Percentiles rank a stretch among this genome's conserved stretches.
These are phyloP conservation scores for Phalacrocorax pelagicus DNA, from an alignment of 2,113 vertebrate genomes.

Conservation along the genomic window DNA sequence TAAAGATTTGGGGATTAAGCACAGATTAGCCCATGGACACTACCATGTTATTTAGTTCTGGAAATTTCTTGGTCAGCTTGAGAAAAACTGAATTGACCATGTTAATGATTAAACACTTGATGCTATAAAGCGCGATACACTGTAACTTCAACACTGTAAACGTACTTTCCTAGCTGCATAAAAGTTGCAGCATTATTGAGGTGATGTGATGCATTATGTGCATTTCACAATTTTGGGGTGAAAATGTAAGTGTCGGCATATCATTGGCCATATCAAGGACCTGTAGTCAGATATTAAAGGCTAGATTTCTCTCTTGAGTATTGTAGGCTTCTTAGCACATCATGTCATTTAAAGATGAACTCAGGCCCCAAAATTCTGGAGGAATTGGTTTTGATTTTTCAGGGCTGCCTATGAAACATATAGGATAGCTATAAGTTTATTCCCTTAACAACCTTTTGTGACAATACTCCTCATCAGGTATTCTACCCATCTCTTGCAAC, in stretches of 20 bases:
- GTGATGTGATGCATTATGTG: neutral
- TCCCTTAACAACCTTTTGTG: neutral
- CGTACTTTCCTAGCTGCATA: neutral
- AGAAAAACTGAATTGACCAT: neutral
- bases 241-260: neutral
- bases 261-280: neutral
- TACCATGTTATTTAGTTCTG: neutral
- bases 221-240: neutral
- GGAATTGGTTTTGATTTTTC: neutral
- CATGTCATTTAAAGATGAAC: neutral
- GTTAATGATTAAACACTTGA: neutral
- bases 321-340: neutral
- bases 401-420: neutral
- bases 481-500: neutral
- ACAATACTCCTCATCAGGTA: neutral
- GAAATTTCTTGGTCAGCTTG: neutral
- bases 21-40: neutral
- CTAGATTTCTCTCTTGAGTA: neutral
- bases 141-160: neutral
- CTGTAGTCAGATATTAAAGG: neutral
- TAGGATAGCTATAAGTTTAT: neutral
- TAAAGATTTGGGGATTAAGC: neutral
- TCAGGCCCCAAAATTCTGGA: neutral
- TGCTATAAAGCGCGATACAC: neutral
- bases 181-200: neutral